Percentiles rank a stretch among this genome's conserved stretches.
phyloP scores from a whole-genome alignment of 2,113 vertebrate genomes.

The Chrysemys picta region DNA sequence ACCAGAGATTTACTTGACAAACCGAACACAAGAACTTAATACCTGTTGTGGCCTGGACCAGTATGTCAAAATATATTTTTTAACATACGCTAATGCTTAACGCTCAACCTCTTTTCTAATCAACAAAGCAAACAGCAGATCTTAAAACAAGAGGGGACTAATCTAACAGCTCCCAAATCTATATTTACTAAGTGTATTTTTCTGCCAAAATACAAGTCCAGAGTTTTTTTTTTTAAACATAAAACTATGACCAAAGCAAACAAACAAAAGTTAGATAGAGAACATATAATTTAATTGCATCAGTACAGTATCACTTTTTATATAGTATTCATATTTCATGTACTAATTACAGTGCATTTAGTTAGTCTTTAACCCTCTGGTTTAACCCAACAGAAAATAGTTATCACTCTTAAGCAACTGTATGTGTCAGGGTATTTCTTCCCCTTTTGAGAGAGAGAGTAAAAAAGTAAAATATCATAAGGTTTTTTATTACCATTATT shows the following conservation, averaged over 20 bases:
- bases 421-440: fast-evolving
- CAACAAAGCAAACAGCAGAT: not conserved
- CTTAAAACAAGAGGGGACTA: slow-evolving; percentile 30
- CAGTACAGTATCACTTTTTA: not conserved
- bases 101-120: not conserved
- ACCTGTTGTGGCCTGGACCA: not conserved
- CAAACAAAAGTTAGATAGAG: not conserved
- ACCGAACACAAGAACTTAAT: not conserved
- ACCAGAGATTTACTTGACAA: not conserved
- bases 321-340: not conserved
- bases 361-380: not conserved
- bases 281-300: not conserved
- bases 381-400: not conserved
- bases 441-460: not conserved
- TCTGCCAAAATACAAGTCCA: not conserved
- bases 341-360: not conserved
- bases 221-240: not conserved
- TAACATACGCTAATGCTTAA: not conserved
- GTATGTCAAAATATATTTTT: not conserved
- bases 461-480: not conserved
- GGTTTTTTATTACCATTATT: fast-evolving
- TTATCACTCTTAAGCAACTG: too few relatives aligned
- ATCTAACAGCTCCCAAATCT: fast-evolving
- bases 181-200: not conserved
- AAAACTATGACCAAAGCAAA: not conserved